Conservation (phyloP, 2,797 vertebrate species). For the Macropodus opercularis region DNA sequence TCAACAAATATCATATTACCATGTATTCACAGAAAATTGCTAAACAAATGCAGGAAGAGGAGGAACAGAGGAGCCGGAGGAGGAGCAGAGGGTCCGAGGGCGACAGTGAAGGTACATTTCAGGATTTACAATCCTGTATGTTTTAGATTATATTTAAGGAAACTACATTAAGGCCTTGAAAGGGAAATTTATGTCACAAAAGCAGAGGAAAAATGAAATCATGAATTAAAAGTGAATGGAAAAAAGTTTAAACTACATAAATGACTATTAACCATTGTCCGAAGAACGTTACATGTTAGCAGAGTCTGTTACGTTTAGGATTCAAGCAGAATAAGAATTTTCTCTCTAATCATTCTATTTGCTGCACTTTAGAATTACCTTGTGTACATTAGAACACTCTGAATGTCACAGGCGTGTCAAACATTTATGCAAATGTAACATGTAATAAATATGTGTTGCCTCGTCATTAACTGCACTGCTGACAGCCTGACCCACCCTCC, state of each 20-base stretch:
- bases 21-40: constrained; percentile 81
- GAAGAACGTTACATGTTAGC: too few species aligned
- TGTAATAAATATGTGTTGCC: constrained; percentile 13
- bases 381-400: neutral
- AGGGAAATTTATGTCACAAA: too few species aligned
- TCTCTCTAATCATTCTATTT: constrained; percentile 8
- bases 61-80: constrained; percentile 64
- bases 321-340: too few species aligned
- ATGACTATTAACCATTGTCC: too few species aligned
- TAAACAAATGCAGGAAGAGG: constrained; percentile 82
- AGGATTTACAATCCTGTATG: neutral
- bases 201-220: too few species aligned
- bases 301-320: too few species aligned
- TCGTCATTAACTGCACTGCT: constrained; percentile 48
- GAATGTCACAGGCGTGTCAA: constrained; percentile 10
- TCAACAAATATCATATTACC: neutral
- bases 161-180: too few species aligned
- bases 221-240: too few species aligned
- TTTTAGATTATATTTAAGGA: too few species aligned
- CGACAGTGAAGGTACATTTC: constrained; percentile 64
- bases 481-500: constrained; percentile 61
- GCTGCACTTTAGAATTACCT: neutral
- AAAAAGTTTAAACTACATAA: too few species aligned
- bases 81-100: constrained; percentile 54
- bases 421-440: neutral